These are phyloP conservation scores for Enteromius trimaculatus DNA, from an alignment of 2,797 vertebrate species.

Conservation along the genomic window DNA sequence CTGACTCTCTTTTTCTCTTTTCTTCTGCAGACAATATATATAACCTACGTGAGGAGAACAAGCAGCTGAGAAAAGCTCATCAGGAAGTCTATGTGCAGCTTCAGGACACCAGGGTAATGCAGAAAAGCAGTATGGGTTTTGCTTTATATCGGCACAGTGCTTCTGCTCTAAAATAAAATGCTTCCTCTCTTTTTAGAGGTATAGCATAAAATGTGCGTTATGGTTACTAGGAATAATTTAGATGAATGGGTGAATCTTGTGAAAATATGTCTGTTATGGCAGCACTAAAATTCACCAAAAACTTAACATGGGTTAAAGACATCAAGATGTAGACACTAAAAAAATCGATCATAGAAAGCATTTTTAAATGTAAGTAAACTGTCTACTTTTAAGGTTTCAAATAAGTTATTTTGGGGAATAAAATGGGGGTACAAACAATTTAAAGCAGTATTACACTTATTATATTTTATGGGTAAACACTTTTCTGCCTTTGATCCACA, in stretches of 20 bases:
- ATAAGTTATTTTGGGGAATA: no score
- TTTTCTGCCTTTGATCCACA: no score
- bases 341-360: no score
- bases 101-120: slow-evolving; percentile 91
- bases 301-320: background rate
- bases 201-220: background rate
- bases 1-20: background rate
- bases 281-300: background rate
- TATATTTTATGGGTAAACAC: no score
- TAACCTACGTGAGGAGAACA: slow-evolving; percentile 94
- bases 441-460: no score
- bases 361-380: no score
- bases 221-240: background rate
- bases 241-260: background rate
- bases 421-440: no score
- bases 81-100: slow-evolving; percentile 94
- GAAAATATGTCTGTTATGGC: background rate
- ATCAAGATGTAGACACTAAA: no score
- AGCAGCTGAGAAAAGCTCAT: slow-evolving; percentile 92
- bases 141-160: background rate
- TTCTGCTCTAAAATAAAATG: background rate
- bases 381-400: no score
- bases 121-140: background rate
- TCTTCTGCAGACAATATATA: slow-evolving; percentile 81
- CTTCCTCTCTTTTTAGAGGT: background rate